Evolutionary conservation across 1,140 invertebrate genomes (phyloP).

Genomic region (Tetranychus cinnabarinus): DNA sequence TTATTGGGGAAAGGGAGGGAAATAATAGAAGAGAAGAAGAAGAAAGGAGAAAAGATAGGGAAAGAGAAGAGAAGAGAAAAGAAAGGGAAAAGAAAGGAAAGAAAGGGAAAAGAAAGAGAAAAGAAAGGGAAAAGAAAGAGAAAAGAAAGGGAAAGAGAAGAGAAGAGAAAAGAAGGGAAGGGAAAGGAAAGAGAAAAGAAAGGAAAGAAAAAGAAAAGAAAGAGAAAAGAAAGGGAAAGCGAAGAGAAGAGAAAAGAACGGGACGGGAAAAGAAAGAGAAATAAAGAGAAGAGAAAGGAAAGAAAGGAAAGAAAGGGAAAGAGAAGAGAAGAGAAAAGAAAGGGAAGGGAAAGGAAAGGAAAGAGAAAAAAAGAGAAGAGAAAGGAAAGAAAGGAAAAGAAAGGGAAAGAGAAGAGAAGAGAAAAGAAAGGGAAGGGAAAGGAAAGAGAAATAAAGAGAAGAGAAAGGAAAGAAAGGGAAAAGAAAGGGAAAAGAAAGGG

Average conservation of each 20-base stretch:
- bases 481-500: too few relatives aligned
- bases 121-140: too few relatives aligned
- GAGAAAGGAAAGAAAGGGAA: too few relatives aligned
- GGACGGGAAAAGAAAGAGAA: not conserved
- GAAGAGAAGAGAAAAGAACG: not conserved
- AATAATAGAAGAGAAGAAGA: too few relatives aligned
- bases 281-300: not conserved
- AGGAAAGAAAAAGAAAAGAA: too few relatives aligned
- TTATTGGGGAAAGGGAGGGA: too few relatives aligned
- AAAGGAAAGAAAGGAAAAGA: not conserved
- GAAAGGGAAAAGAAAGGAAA: not conserved
- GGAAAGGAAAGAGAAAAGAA: too few relatives aligned
- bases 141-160: too few relatives aligned
- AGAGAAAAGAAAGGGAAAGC: not conserved
- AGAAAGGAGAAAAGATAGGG: not conserved
- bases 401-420: too few relatives aligned
- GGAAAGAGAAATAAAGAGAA: too few relatives aligned
- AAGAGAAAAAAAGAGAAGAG: not conserved
- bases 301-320: not conserved
- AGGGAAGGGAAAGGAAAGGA: not conserved
- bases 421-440: too few relatives aligned
- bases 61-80: not conserved
- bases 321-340: not conserved
- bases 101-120: not conserved
- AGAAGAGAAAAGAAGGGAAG: too few relatives aligned